A percentile compares a stretch with the other conserved stretches of the same genome.
Conservation (phyloP, 2,113 vertebrate genomes). For the Amia ocellicauda region DNA sequence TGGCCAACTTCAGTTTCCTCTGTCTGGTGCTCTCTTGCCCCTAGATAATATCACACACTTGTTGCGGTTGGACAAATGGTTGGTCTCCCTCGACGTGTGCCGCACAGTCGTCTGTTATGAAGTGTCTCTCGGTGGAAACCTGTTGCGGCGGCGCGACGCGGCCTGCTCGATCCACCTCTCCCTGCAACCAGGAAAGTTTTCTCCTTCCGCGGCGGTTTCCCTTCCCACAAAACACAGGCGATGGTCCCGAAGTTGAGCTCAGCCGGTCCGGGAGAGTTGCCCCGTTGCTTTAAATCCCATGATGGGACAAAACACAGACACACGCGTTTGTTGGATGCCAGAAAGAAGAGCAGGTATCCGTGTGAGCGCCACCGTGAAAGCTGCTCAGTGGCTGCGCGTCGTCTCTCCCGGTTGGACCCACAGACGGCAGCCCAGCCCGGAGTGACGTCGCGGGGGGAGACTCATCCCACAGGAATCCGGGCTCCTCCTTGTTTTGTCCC, state of each 20-base stretch:
- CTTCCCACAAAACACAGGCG: no score
- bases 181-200: conserved; percentile 41
- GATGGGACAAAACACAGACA: not conserved
- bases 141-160: conserved; percentile 56
- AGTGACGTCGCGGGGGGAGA: conserved; percentile 56
- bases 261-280: no score
- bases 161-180: conserved; percentile 41
- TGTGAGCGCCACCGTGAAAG: not conserved
- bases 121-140: conserved; percentile 36
- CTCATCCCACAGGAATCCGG: conserved; percentile 50
- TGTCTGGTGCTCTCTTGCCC: no score
- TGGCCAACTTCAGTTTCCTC: no score
- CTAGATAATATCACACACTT: no score
- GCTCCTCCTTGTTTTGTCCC: conserved; percentile 32
- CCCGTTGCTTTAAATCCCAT: no score
- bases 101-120: no score
- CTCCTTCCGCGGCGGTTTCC: conserved; percentile 35
- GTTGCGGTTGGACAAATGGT: no score
- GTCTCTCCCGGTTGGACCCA: conserved; percentile 9
- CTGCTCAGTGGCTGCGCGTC: not conserved
- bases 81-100: no score
- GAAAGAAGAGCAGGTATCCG: not conserved
- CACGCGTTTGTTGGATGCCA: not conserved
- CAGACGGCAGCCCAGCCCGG: conserved; percentile 50
- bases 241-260: not conserved